These are phyloP conservation scores for Hylaea fasciaria DNA, from an alignment of 2,888 invertebrate genomes.

Conservation along the genomic window DNA sequence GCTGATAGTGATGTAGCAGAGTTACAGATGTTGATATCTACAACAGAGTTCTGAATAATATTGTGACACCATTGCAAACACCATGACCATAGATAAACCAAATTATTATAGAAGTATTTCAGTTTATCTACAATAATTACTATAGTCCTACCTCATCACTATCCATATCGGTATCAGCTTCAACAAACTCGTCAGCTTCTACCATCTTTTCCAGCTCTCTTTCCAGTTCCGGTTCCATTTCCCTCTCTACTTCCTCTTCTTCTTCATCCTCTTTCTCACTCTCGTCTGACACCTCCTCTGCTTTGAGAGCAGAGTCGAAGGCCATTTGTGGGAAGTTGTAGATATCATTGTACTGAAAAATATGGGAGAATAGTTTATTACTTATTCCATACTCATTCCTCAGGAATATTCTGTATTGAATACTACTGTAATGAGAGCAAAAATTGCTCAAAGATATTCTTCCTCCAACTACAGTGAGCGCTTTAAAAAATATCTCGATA, in stretches of 20 bases:
- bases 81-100: too few species aligned
- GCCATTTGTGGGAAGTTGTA: constrained; percentile 99
- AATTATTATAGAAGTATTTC: too few species aligned
- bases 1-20: too few species aligned
- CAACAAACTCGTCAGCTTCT: constrained; percentile 88
- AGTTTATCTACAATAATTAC: too few species aligned
- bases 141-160: constrained; percentile 69
- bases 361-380: neutral
- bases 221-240: constrained; percentile 87
- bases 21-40: too few species aligned
- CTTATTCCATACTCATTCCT: neutral
- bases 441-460: too few species aligned
- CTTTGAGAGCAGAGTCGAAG: constrained; percentile 96
- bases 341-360: constrained; percentile 95
- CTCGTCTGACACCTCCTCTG: constrained; percentile 91
- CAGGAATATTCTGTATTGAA: too few species aligned
- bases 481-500: too few species aligned
- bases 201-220: constrained; percentile 86
- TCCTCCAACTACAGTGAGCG: too few species aligned
- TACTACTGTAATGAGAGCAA: too few species aligned
- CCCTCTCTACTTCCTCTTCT: constrained; percentile 81
- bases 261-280: constrained; percentile 88
- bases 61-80: too few species aligned
- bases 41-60: too few species aligned
- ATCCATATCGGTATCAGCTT: constrained; percentile 88